Evolutionary conservation across 2,113 vertebrate species (phyloP).

Genomic region (Tachuris rubrigastra): DNA sequence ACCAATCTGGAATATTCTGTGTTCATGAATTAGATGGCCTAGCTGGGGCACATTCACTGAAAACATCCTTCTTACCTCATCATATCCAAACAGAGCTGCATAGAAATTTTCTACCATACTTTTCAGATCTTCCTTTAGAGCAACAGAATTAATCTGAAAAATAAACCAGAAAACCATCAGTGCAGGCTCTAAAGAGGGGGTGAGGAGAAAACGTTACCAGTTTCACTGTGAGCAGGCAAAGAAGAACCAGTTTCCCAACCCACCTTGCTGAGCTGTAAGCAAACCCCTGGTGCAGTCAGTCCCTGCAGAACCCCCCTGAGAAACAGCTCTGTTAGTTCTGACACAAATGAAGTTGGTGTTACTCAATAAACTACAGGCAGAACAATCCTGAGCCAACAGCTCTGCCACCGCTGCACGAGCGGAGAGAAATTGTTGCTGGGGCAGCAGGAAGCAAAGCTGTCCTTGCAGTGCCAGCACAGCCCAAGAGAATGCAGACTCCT

Average conservation of each 20-base stretch:
- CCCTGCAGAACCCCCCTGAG: not conserved
- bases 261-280: not conserved
- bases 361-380: not conserved
- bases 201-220: not conserved
- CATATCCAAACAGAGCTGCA: constrained; percentile 94
- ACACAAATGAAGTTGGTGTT: not conserved
- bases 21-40: not conserved
- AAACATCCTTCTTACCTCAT: constrained; percentile 84
- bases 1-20: not conserved
- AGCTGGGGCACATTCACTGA: not conserved
- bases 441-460: not conserved
- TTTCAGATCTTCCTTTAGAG: constrained; percentile 86
- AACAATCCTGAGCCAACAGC: not conserved
- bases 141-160: constrained; percentile 84
- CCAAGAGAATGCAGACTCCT: not conserved
- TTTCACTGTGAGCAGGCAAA: not conserved
- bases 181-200: not conserved
- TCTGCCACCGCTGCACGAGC: not conserved
- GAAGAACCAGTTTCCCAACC: not conserved
- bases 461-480: not conserved
- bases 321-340: not conserved
- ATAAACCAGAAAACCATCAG: constrained; percentile 26
- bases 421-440: not conserved
- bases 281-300: not conserved
- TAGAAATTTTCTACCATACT: constrained; percentile 94